Base-by-base conservation (phyloP, 2,888 invertebrate species). In the Limnephilus auricula region DNA sequence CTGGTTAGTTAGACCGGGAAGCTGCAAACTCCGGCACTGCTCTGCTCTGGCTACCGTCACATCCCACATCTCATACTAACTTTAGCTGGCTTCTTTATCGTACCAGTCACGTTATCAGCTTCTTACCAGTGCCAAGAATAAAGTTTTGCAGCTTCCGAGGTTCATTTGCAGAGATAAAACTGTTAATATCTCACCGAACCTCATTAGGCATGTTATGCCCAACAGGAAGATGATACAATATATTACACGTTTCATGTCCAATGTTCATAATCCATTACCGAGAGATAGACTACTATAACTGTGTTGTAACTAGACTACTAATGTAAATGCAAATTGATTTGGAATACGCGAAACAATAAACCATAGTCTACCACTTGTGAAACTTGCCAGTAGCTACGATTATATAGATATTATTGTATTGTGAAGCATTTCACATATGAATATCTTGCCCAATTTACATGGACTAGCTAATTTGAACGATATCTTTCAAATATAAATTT, bases 11-110 rank as follows among this genome's bases (percentile, higher is more conserved):
- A n/a, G n/a, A 34, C 40, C 30, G 50, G 50, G 50, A 65, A 25
- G 50, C 50, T 25, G 50, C 50, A 65, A 40, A 82, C 82, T 84
- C 37, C 34, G 37, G 37, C 18, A 34, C 18, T 84, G 84, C 84
- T n/a, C 18, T 84, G 84, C 84, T n/a, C 40, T 37, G 84, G 18
- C 25, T 37, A 84, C 37, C 37, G n/a, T n/a, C n/a, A 37, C 34
- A 84, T 40, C 84, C 83, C 84, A 40, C 84, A 45, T 12, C 84
- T 84, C 84, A 84, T 40, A 84, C 50, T 65, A 65, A 65, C 84
- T 84, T 84, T 37, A n/a, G 84, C 31, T 32, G 84, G 15, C 37
- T 84, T 84, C 84, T 84, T 40, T 84, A 84, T 84, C 84, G 34
- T 37, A 40, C 15, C 37, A 37, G 84, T 31, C 82, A 82, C 82